Percentiles rank a stretch among this genome's conserved stretches.
Conservation (phyloP, 2,888 invertebrate genomes). For the Aporophyla lueneburgensis region DNA sequence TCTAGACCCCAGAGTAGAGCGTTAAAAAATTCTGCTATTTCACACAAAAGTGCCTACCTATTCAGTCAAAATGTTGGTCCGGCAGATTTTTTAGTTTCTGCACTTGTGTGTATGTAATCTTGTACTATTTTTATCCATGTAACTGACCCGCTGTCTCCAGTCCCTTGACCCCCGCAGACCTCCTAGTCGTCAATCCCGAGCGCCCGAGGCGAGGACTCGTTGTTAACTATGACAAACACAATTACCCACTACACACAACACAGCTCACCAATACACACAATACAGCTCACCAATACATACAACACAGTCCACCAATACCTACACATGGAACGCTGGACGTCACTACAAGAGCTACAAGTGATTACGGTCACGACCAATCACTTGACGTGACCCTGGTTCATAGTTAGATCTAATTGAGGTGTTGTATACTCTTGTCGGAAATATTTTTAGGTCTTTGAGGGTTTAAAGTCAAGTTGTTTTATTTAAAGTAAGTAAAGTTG, state of each 20-base stretch:
- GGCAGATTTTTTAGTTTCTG: too few species aligned
- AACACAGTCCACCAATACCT: background rate
- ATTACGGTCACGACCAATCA: constrained; percentile 35
- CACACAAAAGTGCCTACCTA: too few species aligned
- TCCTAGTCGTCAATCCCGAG: constrained; percentile 70
- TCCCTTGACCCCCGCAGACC: constrained; percentile 21
- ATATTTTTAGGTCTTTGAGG: constrained; percentile 13
- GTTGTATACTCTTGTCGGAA: background rate
- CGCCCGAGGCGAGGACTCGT: constrained; percentile 76
- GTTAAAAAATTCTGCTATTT: too few species aligned
- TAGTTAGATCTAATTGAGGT: constrained; percentile 9
- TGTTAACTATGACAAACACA: constrained; percentile 84
- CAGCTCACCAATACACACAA: constrained; percentile 16
- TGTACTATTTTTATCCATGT: background rate
- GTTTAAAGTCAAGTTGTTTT: background rate
- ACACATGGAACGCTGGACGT: constrained; percentile 38
- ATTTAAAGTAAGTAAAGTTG: background rate
- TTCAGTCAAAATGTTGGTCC: too few species aligned
- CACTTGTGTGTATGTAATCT: too few species aligned
- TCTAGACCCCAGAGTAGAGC: too few species aligned
- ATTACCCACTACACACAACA: constrained; percentile 76
- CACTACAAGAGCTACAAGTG: constrained; percentile 42
- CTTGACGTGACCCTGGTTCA: constrained; percentile 25
- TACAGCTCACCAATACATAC: background rate
- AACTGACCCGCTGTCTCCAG: constrained; percentile 25